Conservation (phyloP, 2,113 vertebrate genomes). For the Ageneiosus marmoratus region DNA sequence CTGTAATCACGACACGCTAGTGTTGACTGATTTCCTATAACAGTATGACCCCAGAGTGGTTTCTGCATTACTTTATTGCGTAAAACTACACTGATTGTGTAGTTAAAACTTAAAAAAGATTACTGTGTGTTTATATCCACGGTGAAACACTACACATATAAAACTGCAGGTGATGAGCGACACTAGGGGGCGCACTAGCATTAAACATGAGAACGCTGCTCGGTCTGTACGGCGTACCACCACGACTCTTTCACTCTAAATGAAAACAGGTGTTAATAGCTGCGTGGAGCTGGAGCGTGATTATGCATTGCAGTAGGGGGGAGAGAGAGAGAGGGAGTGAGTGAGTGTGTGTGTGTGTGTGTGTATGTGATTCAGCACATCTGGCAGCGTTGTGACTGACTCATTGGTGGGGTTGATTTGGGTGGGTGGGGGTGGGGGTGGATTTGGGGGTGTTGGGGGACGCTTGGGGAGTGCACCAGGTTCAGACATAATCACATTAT, state of each 20-base stretch:
- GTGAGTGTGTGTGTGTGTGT: background rate
- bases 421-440: no score
- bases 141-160: background rate
- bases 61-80: no score
- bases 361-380: slow-evolving; percentile 34
- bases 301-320: background rate
- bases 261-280: slow-evolving; percentile 18
- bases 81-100: no score
- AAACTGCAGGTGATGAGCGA: background rate
- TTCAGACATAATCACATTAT: slow-evolving; percentile 11
- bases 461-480: slow-evolving; percentile 17
- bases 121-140: background rate
- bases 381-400: slow-evolving; percentile 14
- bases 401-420: no score
- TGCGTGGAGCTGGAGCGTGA: background rate
- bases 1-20: no score
- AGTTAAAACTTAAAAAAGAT: no score
- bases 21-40: background rate
- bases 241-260: background rate
- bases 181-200: slow-evolving; percentile 45
- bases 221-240: no score
- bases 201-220: background rate
- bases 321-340: background rate
- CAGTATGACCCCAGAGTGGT: background rate
- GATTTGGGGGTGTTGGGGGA: background rate